phyloP scores from a whole-genome alignment of 1,140 invertebrate species.

The Ectropis grisescens region DNA sequence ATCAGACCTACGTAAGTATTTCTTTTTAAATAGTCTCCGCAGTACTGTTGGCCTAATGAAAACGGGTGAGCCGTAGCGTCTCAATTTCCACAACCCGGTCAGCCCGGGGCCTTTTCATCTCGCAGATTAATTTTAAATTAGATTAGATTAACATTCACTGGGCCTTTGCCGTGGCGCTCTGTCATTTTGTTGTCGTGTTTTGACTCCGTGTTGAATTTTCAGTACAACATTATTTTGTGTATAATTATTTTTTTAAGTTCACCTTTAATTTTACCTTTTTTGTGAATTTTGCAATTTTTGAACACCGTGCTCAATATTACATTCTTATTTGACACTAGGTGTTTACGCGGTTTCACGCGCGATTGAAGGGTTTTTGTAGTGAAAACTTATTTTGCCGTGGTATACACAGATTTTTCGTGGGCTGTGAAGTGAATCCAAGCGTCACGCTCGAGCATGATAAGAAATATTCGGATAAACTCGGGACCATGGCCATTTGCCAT shows the following conservation, averaged over 20 bases:
- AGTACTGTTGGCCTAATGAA: conserved; percentile 27
- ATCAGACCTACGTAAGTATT: conserved; percentile 1
- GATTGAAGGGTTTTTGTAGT: too few relatives aligned
- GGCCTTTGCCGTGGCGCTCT: conserved; percentile 25
- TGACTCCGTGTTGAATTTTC: too few relatives aligned
- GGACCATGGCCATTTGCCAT: too few relatives aligned
- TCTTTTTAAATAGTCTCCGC: conserved; percentile 23
- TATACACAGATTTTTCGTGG: too few relatives aligned
- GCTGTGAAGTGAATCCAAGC: too few relatives aligned
- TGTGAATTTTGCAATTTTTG: neutral
- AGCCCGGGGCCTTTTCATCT: conserved; percentile 37
- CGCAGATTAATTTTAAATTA: conserved; percentile 50
- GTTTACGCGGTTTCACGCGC: too few relatives aligned
- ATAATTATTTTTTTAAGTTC: conserved; percentile 5
- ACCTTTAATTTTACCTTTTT: neutral
- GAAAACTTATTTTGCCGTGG: too few relatives aligned
- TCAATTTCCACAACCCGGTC: conserved; percentile 20
- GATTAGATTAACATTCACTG: conserved; percentile 36
- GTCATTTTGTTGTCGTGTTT: conserved; percentile 21
- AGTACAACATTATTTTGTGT: too few relatives aligned
- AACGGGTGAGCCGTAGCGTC: conserved; percentile 29
- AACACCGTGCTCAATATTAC: neutral
- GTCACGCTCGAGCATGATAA: too few relatives aligned
- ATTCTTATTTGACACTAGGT: neutral
- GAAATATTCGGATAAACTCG: too few relatives aligned